These are phyloP conservation scores for Bufo bufo DNA, from an alignment of 2,113 vertebrate species.

Conservation along the genomic window DNA sequence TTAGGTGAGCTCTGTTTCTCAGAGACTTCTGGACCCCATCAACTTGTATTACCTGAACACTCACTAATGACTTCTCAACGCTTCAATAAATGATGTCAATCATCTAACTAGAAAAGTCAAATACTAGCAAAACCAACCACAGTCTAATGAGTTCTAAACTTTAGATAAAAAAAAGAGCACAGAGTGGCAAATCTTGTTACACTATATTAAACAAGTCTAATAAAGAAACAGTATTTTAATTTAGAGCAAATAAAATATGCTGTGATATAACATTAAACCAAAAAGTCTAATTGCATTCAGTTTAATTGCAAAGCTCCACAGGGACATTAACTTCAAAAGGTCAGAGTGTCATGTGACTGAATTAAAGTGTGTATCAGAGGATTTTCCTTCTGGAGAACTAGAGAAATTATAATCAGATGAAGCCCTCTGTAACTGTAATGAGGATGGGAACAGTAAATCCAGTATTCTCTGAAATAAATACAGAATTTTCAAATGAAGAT, in stretches of 20 bases:
- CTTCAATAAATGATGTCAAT: background rate
- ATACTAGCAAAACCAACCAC: background rate
- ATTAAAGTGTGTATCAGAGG: constrained; percentile 23
- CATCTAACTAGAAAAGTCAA: background rate
- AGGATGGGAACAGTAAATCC: background rate
- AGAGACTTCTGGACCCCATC: background rate
- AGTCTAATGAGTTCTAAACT: background rate
- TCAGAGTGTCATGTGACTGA: constrained; percentile 5
- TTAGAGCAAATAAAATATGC: background rate
- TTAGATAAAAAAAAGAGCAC: background rate
- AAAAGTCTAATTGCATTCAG: background rate
- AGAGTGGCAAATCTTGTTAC: constrained; percentile 14
- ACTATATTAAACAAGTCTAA: constrained; percentile 13
- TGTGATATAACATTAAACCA: background rate
- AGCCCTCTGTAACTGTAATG: constrained; percentile 9
- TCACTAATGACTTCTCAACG: background rate
- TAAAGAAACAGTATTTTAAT: constrained; percentile 1
- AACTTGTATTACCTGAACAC: background rate
- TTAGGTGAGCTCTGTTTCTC: background rate
- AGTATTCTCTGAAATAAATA: background rate
- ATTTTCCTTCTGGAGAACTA: background rate
- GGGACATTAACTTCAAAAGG: constrained; percentile 15
- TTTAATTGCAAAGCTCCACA: constrained; percentile 22
- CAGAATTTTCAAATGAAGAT: background rate
- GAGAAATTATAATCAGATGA: constrained; percentile 14